Evolutionary conservation across 2,113 vertebrate species (phyloP).

Genomic region (Ploceus nigricollis): DNA sequence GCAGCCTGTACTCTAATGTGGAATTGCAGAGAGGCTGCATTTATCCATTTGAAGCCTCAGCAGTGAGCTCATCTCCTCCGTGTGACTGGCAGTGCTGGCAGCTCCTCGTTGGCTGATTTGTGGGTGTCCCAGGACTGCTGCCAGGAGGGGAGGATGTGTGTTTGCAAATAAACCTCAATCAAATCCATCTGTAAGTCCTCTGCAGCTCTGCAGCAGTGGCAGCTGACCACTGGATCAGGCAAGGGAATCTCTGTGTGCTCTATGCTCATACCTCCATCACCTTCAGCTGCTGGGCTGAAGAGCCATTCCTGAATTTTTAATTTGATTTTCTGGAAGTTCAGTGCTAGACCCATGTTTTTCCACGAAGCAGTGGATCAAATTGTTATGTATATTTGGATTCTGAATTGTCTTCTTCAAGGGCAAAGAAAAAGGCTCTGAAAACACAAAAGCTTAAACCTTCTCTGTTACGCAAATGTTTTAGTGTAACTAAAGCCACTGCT

Average conservation of each 20-base stretch:
- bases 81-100: not conserved
- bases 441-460: not conserved
- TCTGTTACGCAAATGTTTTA: not conserved
- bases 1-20: not conserved
- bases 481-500: not conserved
- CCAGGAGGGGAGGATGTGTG: not conserved
- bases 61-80: not conserved
- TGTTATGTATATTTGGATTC: not conserved
- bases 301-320: not conserved
- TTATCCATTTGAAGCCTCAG: not conserved
- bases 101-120: not conserved
- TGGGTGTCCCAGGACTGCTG: not conserved
- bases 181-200: not conserved
- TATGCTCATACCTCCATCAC: fast-evolving
- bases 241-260: not conserved
- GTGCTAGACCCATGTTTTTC: not conserved
- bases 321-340: not conserved
- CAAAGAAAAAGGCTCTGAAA: not conserved
- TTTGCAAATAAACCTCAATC: not conserved
- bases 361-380: not conserved
- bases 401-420: not conserved
- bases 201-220: not conserved
- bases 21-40: not conserved
- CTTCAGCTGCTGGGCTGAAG: not conserved
- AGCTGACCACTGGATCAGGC: not conserved